Evolutionary conservation across 2,113 vertebrate species (phyloP), one percentile per base, ranked within the genome.

Genomic region (Channa argus): DNA sequence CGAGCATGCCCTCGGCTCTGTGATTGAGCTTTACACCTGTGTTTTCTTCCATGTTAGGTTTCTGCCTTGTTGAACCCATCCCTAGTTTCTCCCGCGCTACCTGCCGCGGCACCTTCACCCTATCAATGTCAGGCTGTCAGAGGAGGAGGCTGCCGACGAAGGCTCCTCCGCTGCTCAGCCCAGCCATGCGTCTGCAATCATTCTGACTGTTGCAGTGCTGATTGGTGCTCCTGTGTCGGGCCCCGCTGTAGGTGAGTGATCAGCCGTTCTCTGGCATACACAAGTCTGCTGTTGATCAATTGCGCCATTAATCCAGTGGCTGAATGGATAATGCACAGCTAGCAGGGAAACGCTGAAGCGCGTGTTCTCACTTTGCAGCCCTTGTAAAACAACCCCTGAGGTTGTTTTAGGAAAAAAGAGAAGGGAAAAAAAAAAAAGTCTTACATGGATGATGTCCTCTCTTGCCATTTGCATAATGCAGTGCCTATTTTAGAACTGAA

Each of bases 271-370:
- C 80, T 43, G 79, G 82, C 84, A 86, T 83, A 84, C 81, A 85
- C 86, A 74, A 77, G 86, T 86, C 86, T 58, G 69, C 83, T 53
- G 71, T 84, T 91, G 91, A 91, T 91, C 91, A 91, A 92, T 91
- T 89, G 88, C 75, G 83, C 86, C 86, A 91, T 92, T 91, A 92
- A 92, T 91, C 87, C 85, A 24, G 77, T 80, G 62, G 71, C 80
- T 79, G 77, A 86, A 86, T 74, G 88, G 89, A 83, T 89, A 89
- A 91, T 83, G 78, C 77, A 58, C 75, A 50, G 81, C 80, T 70
- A 59, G 71, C 64, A 62, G 84, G 80, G 79, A 66, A 80, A 63
- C 82, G 60, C 53, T 12, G 60, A 58, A 73, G 82, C 82, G 70
- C 70, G 45, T 83, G 87, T 78, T 77, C 62, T 60, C 10, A 15